A percentile compares a stretch with the other conserved stretches of the same genome.
phyloP scores from a whole-genome alignment of 2,888 invertebrate species.

The Vandiemenella viatica region DNA sequence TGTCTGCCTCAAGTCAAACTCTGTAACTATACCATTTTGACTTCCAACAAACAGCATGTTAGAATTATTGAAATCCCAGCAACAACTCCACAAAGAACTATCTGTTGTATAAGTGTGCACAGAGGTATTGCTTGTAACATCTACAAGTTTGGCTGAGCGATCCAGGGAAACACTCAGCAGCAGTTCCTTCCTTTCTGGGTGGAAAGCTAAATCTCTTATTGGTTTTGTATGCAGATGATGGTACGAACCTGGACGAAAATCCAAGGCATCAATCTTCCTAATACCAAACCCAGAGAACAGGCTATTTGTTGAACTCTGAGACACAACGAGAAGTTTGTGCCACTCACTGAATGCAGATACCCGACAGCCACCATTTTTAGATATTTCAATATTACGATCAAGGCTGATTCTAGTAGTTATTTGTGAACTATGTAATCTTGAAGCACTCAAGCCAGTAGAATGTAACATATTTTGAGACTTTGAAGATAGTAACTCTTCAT shows the following conservation, averaged over 20 bases:
- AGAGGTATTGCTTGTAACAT: constrained; percentile 46
- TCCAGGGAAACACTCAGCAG: constrained; percentile 70
- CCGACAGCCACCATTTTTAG: constrained; percentile 57
- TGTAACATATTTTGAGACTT: background rate
- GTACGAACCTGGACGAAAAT: constrained; percentile 48
- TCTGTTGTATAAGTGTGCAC: constrained; percentile 37
- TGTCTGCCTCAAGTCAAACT: constrained; percentile 58
- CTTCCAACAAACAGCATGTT: constrained; percentile 64
- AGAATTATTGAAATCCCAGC: constrained; percentile 55
- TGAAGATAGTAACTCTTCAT: background rate
- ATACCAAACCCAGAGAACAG: constrained; percentile 70
- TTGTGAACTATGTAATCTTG: background rate
- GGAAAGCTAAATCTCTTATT: constrained; percentile 66
- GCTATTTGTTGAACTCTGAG: constrained; percentile 53
- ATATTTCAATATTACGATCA: constrained; percentile 50
- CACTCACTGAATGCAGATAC: constrained; percentile 56
- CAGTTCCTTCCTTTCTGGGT: constrained; percentile 46
- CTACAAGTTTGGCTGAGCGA: constrained; percentile 53
- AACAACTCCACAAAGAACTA: constrained; percentile 70
- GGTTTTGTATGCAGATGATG: constrained; percentile 55
- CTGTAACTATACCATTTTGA: constrained; percentile 53
- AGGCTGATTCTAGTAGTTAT: constrained; percentile 19
- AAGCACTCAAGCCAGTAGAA: background rate
- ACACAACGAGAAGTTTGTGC: constrained; percentile 51
- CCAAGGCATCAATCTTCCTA: constrained; percentile 51